phyloP scores from a whole-genome alignment of 2,888 invertebrate genomes.

The Hylaea fasciaria region DNA sequence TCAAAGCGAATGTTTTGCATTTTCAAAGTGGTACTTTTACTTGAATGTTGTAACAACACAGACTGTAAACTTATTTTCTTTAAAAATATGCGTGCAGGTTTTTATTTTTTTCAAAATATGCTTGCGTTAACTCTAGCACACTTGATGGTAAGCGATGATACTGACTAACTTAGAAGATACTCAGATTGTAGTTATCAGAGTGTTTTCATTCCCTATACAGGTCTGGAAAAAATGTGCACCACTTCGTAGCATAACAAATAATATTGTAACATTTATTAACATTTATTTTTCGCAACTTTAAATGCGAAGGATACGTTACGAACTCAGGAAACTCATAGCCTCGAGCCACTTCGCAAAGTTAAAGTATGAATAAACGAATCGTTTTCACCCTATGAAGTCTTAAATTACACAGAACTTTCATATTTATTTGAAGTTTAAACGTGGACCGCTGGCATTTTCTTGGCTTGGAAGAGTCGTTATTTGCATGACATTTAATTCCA shows the following conservation, averaged over 20 bases:
- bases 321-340: slow-evolving; percentile 30
- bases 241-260: too few species aligned
- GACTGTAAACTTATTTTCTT: too few species aligned
- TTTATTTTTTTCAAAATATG: too few species aligned
- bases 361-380: slow-evolving; percentile 29
- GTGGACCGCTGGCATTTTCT: slow-evolving; percentile 14
- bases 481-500: slow-evolving; percentile 1
- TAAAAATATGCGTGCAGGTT: too few species aligned
- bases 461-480: not conserved
- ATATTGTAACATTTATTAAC: not conserved
- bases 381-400: slow-evolving; percentile 21
- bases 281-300: not conserved
- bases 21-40: too few species aligned
- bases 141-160: too few species aligned
- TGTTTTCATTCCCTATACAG: not conserved
- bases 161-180: not conserved
- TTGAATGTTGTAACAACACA: too few species aligned
- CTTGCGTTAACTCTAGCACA: too few species aligned
- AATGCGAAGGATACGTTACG: slow-evolving; percentile 17
- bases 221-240: too few species aligned
- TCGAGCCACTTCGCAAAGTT: slow-evolving; percentile 20
- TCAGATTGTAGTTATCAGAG: not conserved
- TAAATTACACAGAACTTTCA: slow-evolving; percentile 11
- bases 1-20: too few species aligned
- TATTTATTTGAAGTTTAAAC: slow-evolving; percentile 15